A percentile compares a stretch with the other conserved stretches of the same genome.
phyloP scores from a whole-genome alignment of 2,113 vertebrate genomes.

The Microtus ochrogaster region DNA sequence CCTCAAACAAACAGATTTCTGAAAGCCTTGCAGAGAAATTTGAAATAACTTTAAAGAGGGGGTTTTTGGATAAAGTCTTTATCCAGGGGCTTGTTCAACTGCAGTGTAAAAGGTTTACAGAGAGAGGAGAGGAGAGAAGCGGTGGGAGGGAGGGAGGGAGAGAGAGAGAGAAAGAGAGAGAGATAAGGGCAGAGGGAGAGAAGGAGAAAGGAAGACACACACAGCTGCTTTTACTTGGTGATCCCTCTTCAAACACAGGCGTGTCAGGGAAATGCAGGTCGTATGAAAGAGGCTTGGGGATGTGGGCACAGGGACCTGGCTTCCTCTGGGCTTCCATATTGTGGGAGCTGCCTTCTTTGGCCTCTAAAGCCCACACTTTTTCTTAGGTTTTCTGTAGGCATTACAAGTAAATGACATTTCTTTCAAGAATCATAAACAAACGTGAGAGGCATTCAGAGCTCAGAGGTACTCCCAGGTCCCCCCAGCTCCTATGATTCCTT shows the following conservation, averaged over 20 bases:
- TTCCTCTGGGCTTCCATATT: neutral
- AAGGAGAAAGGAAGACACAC: conserved; percentile 81
- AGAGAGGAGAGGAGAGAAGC: conserved; percentile 85
- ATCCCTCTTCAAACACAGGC: conserved; percentile 85
- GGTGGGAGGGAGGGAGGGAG: conserved; percentile 68
- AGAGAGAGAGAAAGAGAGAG: conserved; percentile 70
- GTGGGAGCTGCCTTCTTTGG: neutral
- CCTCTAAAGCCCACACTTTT: conserved; percentile 69
- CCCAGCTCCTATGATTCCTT: neutral
- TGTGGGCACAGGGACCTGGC: neutral
- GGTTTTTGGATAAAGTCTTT: conserved; percentile 94
- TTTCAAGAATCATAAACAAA: conserved; percentile 61
- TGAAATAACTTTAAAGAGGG: conserved; percentile 99
- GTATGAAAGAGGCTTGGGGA: conserved; percentile 82
- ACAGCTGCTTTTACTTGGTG: conserved; percentile 83
- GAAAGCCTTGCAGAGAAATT: conserved; percentile 99
- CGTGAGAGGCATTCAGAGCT: conserved; percentile 30
- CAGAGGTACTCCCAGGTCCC: conserved; percentile 7
- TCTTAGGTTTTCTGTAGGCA: conserved; percentile 80
- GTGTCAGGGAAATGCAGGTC: conserved; percentile 83
- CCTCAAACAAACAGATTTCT: conserved; percentile 99
- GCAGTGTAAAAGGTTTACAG: conserved; percentile 95
- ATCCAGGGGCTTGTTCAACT: conserved; percentile 97
- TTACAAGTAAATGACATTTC: neutral
- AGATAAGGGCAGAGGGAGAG: conserved; percentile 69